Conservation (phyloP, 2,113 vertebrate species). For the Chaetops frenatus region DNA sequence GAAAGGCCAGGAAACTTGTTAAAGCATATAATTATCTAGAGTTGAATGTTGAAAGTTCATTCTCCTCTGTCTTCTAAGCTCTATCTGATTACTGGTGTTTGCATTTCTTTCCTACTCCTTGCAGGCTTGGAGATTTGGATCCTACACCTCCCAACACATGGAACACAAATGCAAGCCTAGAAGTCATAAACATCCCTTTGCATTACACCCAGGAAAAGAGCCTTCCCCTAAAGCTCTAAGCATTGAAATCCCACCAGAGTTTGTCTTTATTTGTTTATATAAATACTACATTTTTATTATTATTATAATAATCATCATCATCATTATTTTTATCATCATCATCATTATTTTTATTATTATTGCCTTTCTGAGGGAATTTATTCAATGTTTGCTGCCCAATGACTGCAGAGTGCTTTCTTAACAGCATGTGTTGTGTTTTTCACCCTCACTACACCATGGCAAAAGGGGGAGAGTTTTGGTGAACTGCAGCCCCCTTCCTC, state of each 20-base stretch:
- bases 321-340: too few species aligned
- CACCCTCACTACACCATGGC: background rate
- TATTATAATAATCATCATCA: too few species aligned
- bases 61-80: background rate
- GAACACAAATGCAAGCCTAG: accelerated
- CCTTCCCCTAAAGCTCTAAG: background rate
- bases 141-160: background rate
- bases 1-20: background rate
- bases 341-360: too few species aligned
- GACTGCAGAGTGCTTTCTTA: background rate
- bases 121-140: background rate
- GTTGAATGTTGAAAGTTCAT: background rate
- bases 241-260: background rate
- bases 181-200: background rate
- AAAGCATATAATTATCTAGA: background rate
- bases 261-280: background rate
- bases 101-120: background rate
- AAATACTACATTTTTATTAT: background rate
- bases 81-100: background rate
- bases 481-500: background rate
- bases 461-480: background rate
- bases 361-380: background rate
- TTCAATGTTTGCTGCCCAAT: background rate
- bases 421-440: background rate
- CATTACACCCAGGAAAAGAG: background rate